Base-by-base conservation (phyloP, 2,888 invertebrate genomes). In the Ganaspis brasiliensis region DNA sequence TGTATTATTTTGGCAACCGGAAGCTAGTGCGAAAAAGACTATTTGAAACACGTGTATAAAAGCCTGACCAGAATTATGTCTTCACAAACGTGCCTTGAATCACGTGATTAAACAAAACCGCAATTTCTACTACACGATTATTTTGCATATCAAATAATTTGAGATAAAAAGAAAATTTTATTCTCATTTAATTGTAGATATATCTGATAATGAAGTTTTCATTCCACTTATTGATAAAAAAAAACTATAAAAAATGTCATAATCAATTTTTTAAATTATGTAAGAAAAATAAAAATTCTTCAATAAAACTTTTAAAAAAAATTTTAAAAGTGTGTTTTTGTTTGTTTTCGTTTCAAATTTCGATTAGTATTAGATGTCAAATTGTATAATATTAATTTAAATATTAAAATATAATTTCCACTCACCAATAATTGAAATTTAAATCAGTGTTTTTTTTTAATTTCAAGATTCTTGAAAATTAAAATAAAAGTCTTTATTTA, bases 1-100 rank as follows among this genome's bases (percentile, higher is more conserved):
- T 63, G 14, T n/a, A 21, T 24, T 21, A 63, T 63, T 45, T 40
- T 63, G 63, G 24, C 63, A 63, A 63, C 63, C 40, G 63, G 63
- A 67, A 67, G 63, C 9, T 40, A 67, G 21, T 67, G 16, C 40
- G 45, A 67, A 67, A 45, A 40, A 19, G 14, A 24, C 8, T 45
- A 63, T 59, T 63, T 40, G 40, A 37, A 24, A 24, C 63, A 40
- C 35, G 61, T 14, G 31, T 31, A 31, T 2, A 14, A 14, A 24
- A 21, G 24, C 12, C 19, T 37, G 5, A 61, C 16, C 14, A 57
- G 37, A 49, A 49, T 49, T n/a, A 16, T 16, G 16, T 49, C 16
- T 49, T 16, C 8, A 16, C n/a, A 49, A 49, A 49, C 49, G 49
- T 49, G 49, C 16, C 16, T 49, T 49, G n/a, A 49, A 49, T 49